A percentile compares a stretch with the other conserved stretches of the same genome.
phyloP scores from a whole-genome alignment of 2,888 invertebrate species.

The Ormyrus labotus region DNA sequence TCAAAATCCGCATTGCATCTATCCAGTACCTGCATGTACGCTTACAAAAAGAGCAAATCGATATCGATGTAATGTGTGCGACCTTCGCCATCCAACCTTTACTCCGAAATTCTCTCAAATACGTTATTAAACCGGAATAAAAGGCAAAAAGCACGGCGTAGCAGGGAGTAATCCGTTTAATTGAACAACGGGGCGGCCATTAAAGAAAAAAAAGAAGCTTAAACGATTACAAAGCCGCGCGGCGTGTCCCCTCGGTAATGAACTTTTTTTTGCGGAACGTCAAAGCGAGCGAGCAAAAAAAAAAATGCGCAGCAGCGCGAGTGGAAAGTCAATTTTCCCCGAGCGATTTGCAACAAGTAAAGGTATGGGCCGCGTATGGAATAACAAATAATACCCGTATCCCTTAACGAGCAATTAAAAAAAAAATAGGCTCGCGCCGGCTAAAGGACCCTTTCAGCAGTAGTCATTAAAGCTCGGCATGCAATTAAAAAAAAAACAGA shows the following conservation, averaged over 20 bases:
- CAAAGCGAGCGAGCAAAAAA: not conserved
- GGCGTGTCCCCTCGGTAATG: no score
- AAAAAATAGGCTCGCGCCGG: not conserved
- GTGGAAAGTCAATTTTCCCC: not conserved
- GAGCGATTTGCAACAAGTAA: conserved; percentile 14
- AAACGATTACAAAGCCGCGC: no score
- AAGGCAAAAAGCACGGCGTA: no score
- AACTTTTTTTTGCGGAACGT: not conserved
- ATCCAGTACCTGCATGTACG: no score
- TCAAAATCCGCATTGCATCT: no score
- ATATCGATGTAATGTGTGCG: no score
- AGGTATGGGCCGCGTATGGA: no score
- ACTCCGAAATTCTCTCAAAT: not conserved
- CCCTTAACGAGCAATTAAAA: conserved; percentile 37
- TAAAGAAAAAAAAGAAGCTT: not conserved
- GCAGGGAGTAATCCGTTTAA: no score
- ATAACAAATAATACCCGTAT: conserved; percentile 11
- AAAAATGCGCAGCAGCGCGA: not conserved
- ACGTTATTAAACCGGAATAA: no score
- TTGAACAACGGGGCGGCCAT: no score
- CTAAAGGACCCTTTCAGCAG: not conserved
- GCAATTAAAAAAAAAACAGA: not conserved
- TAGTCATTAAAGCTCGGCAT: no score
- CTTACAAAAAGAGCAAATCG: no score
- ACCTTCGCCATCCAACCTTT: not conserved